Evolutionary conservation across 2,113 vertebrate genomes (phyloP), one percentile per base, ranked within the genome.

Genomic region (Elanoides forficatus): DNA sequence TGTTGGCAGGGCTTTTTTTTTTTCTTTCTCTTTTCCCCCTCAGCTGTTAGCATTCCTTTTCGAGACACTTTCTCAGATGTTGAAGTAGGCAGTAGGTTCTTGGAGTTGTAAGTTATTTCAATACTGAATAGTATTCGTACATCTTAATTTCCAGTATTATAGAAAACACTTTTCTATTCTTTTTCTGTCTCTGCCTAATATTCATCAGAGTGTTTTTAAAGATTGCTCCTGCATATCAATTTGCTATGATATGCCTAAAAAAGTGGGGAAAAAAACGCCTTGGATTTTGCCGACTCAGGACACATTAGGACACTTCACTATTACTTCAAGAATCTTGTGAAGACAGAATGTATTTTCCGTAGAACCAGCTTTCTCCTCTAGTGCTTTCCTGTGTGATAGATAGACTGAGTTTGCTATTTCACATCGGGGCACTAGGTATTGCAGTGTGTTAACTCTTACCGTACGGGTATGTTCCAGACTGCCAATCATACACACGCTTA

Each of bases 241-340:
- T 58, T 78, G n/a, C 23, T n/a, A 2, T 40, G 27, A 27, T 38
- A 21, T 2, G 17, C 27, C 72, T 84, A n/a, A 20, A 80, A 74
- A 88, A 62, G 5, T 0, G 0, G 36, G 23, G 40, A 10, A 0
- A 0, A 19, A 68, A 21, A 6, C 5, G 13, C 20, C 29, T 45
- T 15, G 55, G 56, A 27, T 81, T 89, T 81, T 48, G 34, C 42
- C 30, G 10, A 18, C 25, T 18, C 29, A 66, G 36, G 50, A 62
- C 40, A 9, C 34, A 3, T 1, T 1, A n/a, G n/a, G 52, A 10
- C 3, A 9, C 52, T 52, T 70, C 13, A 13, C 20, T 70, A 7
- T 25, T 43, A 7, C 45, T 89, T 72, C 7, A 34, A 0, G 52
- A 42, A 15, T 15, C 27, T 27, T 30, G 22, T 40, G 20, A 58